phyloP scores from a whole-genome alignment of 2,113 vertebrate genomes.

The Perca flavescens region DNA sequence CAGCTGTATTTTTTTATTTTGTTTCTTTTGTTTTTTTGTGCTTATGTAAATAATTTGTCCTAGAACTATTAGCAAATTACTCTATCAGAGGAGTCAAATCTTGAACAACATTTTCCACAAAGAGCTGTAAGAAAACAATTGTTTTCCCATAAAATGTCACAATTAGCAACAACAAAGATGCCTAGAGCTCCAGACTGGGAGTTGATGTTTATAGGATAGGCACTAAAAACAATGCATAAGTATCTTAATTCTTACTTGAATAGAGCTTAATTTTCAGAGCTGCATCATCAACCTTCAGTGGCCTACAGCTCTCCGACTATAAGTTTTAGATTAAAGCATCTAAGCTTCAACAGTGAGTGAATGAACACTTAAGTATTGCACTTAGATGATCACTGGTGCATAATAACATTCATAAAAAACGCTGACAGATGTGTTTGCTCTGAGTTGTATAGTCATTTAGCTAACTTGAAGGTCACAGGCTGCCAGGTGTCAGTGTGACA shows the following conservation, averaged over 20 bases:
- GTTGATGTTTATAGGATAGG: neutral
- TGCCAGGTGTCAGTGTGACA: neutral
- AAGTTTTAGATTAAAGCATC: neutral
- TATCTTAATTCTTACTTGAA: neutral
- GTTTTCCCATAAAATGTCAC: neutral
- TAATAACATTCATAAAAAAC: neutral
- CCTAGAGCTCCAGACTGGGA: neutral
- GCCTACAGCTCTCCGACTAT: neutral
- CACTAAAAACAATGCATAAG: neutral
- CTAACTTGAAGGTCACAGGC: neutral
- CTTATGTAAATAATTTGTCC: neutral
- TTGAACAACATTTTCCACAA: neutral
- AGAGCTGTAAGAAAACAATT: neutral
- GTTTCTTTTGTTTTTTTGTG: neutral
- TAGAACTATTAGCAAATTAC: neutral
- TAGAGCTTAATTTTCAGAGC: neutral
- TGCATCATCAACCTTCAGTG: neutral
- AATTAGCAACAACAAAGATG: neutral
- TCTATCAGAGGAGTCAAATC: neutral
- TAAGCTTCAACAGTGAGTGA: neutral
- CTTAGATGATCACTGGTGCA: neutral
- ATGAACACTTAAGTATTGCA: neutral
- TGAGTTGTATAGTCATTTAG: neutral
- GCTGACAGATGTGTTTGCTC: neutral
- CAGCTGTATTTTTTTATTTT: neutral